A percentile compares a stretch with the other conserved stretches of the same genome.
Conservation (phyloP, 2,888 invertebrate genomes). For the Cetonia aurata region DNA sequence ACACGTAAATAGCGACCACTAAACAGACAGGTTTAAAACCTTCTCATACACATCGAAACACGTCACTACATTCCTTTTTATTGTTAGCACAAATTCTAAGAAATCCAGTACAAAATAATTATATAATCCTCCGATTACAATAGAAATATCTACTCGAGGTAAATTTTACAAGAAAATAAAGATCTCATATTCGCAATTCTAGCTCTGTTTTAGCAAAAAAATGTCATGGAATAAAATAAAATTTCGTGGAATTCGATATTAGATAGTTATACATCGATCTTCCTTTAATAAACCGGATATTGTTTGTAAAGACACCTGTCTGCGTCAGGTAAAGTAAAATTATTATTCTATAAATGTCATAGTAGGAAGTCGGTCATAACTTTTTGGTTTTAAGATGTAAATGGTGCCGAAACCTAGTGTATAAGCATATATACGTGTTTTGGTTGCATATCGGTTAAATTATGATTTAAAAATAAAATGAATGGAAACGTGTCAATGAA, state of each 20-base stretch:
- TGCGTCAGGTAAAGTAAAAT: conserved; percentile 10
- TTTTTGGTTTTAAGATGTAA: conserved; percentile 30
- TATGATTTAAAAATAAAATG: conserved; percentile 25
- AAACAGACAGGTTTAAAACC: conserved; percentile 9
- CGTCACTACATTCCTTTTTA: neutral
- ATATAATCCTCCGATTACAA: neutral
- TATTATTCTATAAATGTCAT: conserved; percentile 20
- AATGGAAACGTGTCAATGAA: conserved; percentile 16
- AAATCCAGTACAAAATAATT: neutral
- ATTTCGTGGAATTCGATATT: too few species aligned
- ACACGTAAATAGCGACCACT: neutral
- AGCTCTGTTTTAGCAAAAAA: too few species aligned
- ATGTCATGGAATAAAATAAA: too few species aligned
- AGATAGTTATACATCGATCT: neutral
- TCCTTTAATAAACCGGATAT: conserved; percentile 13
- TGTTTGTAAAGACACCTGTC: conserved; percentile 2
- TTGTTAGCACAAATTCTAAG: neutral
- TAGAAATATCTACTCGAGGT: too few species aligned
- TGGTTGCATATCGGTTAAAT: conserved; percentile 28
- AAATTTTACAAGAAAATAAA: too few species aligned
- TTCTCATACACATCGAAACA: conserved; percentile 7
- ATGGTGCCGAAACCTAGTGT: conserved; percentile 19
- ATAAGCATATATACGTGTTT: conserved; percentile 10
- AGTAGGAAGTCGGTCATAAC: conserved; percentile 28
- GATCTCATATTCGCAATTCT: too few species aligned